Base-by-base conservation (phyloP, 2,888 invertebrate species). In the Pristionchus mayeri region DNA sequence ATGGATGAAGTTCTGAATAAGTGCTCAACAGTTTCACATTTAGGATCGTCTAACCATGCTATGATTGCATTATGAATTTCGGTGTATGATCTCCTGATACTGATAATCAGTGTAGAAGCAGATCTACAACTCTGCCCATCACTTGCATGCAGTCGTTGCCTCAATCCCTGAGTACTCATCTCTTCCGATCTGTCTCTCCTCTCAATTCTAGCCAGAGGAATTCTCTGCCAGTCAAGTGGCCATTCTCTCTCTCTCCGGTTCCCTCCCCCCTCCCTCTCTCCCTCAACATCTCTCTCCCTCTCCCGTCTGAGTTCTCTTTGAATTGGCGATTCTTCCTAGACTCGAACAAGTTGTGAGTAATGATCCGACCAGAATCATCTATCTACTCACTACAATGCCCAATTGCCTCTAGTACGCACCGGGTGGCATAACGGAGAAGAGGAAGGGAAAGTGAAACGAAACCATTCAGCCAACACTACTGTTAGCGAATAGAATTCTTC, bases 291-390 rank as follows among this genome's bases (percentile, higher is more conserved):
- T 27, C 67, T 40, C 34, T 24, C 24, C n/a, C 40, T 71, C 2
- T 16, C 60, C 30, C 67, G 21, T 37, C 40, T 44, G 71, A 71
- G 71, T 71, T 71, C 71, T n/a, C 71, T 40, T 71, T 71, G 71
- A 71, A 71, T 71, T 40, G 78, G 78, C 71, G 71, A 44, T 40
- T 44, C 71, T 67, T 54, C 54, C 54, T 30, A 27, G 30, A 24
- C 54, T 57, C 54, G 63, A 71, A 71, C 71, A 71, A 71, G 71
- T 71, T 71, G 71, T 71, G 71, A 71, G 71, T 71, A 71, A 71
- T 71, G 71, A 71, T 71, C 71, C 71, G 71, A 71, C 40, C 44
- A 44, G 71, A 71, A 71, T 71, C 71, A 71, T 71, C 71, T 71
- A 71, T 78, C 52, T 52, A 78, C 78, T 75, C 44, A 44, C 13